Percentiles rank a stretch among this genome's conserved stretches.
Conservation (phyloP, 2,797 vertebrate genomes). For the Anabacerthia variegaticeps region DNA sequence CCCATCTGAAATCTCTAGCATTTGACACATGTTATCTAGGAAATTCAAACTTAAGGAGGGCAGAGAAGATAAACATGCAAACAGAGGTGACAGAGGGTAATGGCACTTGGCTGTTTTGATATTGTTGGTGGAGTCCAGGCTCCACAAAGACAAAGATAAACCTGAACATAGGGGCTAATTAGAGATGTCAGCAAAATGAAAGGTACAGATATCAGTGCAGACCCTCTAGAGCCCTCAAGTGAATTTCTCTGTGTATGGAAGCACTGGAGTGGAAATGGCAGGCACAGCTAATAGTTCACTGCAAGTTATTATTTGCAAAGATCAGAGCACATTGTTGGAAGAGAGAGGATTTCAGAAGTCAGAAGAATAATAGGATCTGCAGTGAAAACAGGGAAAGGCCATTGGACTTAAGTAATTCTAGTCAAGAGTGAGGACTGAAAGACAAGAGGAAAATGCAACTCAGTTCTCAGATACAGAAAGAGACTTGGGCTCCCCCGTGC, state of each 20-base stretch:
- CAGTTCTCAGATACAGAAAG: background rate
- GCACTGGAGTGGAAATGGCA: background rate
- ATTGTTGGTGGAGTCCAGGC: background rate
- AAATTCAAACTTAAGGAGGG: background rate
- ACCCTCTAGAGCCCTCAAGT: background rate
- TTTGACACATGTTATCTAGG: background rate
- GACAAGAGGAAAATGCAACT: background rate
- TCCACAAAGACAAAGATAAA: background rate
- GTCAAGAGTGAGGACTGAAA: background rate
- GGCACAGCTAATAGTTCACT: background rate
- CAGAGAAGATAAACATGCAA: background rate
- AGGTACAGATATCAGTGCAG: background rate
- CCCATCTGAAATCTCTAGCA: background rate
- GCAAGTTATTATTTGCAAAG: background rate
- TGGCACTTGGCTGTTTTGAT: background rate
- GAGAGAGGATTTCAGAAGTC: background rate
- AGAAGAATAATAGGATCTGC: background rate
- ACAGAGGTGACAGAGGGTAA: background rate
- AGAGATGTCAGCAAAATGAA: background rate
- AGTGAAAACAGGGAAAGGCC: background rate
- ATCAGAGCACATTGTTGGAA: background rate
- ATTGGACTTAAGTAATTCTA: background rate
- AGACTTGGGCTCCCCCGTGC: background rate
- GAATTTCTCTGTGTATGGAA: background rate
- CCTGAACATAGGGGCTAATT: background rate